Evolutionary conservation across 2,888 invertebrate species (phyloP).

Genomic region (Chaetogeoica ovagalla): DNA sequence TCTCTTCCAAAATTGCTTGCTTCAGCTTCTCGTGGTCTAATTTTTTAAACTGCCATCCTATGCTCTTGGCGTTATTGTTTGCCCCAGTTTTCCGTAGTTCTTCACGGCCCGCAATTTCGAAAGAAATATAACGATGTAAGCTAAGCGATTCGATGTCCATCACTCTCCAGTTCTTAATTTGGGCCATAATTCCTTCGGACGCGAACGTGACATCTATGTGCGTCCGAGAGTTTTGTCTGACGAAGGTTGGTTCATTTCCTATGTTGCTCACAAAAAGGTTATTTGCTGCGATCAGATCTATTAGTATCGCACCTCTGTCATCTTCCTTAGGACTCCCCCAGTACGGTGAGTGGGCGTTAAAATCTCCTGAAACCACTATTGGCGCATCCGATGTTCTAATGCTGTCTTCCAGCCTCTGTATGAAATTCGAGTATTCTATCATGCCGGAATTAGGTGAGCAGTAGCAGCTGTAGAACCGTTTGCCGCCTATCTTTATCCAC

Average conservation of each 20-base stretch:
- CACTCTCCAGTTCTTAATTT: no score
- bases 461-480: not conserved
- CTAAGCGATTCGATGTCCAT: not conserved
- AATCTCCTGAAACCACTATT: not conserved
- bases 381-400: not conserved
- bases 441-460: not conserved
- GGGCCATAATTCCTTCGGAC: not conserved
- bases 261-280: not conserved
- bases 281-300: not conserved
- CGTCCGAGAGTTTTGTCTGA: not conserved
- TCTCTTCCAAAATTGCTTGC: no score
- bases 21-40: no score
- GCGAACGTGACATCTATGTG: not conserved
- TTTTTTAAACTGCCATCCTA: no score
- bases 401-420: not conserved
- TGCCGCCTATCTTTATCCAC: not conserved
- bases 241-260: not conserved
- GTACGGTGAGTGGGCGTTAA: not conserved
- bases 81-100: no score
- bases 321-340: not conserved
- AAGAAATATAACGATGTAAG: no score
- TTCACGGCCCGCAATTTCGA: no score
- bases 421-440: not conserved
- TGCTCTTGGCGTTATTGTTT: no score
- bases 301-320: not conserved